Percentiles rank a stretch among this genome's conserved stretches.
Evolutionary conservation across 1,140 invertebrate species (phyloP).

Genomic region (Araneus ventricosus): DNA sequence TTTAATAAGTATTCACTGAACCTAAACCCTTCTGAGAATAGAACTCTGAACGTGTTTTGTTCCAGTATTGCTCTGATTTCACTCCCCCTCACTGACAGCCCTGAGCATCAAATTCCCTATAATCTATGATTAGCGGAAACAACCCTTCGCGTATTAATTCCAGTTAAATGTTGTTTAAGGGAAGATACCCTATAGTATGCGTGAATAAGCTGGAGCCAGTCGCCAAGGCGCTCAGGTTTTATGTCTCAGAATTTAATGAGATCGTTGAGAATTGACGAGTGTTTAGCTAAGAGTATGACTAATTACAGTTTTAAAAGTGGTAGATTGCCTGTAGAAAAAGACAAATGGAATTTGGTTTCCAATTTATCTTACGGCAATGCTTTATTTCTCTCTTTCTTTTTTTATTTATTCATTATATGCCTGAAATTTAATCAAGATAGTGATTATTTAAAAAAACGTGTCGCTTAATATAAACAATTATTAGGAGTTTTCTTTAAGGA

Average conservation of each 20-base stretch:
- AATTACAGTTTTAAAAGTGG: background rate
- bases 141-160: constrained; percentile 10
- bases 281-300: background rate
- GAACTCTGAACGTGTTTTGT: background rate
- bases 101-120: constrained; percentile 4
- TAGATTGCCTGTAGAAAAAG: background rate
- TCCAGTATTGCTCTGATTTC: background rate
- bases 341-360: no score
- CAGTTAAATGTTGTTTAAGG: background rate
- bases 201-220: background rate
- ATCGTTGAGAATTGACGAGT: background rate
- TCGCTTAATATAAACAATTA: no score
- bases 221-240: background rate
- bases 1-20: no score
- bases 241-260: background rate
- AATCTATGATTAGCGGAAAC: constrained; percentile 46
- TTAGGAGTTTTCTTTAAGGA: no score
- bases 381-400: no score
- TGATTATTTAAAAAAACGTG: no score
- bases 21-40: no score
- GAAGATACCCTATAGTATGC: background rate
- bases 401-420: no score
- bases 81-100: background rate
- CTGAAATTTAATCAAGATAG: no score
- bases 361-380: no score